Evolutionary conservation across 37 sponge, comb jelly and placozoan genomes (phyloP), one percentile per base, ranked within the genome.

Genomic region (Beroe forskalii): DNA sequence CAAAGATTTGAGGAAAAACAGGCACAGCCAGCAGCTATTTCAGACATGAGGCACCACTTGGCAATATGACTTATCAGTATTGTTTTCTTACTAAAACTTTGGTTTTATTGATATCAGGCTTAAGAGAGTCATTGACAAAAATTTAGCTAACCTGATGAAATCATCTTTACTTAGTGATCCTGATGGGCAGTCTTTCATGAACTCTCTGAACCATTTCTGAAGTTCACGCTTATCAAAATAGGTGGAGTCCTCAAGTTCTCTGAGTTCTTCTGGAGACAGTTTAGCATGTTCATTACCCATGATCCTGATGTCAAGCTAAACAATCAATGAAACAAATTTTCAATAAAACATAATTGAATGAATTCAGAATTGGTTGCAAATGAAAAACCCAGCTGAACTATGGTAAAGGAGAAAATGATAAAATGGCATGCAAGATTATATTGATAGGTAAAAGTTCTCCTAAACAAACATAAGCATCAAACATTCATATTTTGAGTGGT

Each of bases 111-210:
- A n/a, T n/a, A n/a, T n/a, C n/a, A n/a, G n/a, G n/a, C n/a, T n/a
- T n/a, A n/a, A n/a, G n/a, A n/a, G n/a, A n/a, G n/a, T n/a, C 55
- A 48, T 48, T 6, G 55, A 17, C 12, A 48, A 48, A 12, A 48
- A 48, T 48, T 48, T 48, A n/a, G n/a, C n/a, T 4, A 42, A 80
- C 86, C 86, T 80, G 12, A 80, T 44, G 42, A 80, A 80, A 43
- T 80, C 86, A 80, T 80, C 86, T 43, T 80, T 80, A 80, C 86
- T 80, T 24, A 80, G 86, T 27, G 86, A 44, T 80, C 95, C 95
- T 24, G 94, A 92, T 19, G 95, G 95, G 67, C 94, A 95, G 76
- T 95, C 95, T 89, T 86, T 67, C 27, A 93, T 76, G 67, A 95
- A 95, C 37, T 91, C 92, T 92, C 83, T 89, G 64, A 93, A 95